A percentile compares a stretch with the other conserved stretches of the same genome.
These are phyloP conservation scores for Mustela nigripes DNA, from an alignment of 2,113 vertebrate genomes.

Conservation along the genomic window DNA sequence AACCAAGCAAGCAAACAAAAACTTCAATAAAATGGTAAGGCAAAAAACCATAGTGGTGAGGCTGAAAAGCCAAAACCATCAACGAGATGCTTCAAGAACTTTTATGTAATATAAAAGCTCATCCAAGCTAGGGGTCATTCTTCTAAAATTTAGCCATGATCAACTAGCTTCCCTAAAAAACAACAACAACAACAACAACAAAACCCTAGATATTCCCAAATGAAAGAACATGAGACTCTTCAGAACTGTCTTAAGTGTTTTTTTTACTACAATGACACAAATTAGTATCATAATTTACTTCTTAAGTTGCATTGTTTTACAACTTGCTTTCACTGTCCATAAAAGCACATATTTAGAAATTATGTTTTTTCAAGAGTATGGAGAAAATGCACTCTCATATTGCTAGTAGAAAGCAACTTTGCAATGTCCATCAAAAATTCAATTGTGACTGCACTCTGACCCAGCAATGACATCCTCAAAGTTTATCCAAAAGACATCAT, in stretches of 20 bases:
- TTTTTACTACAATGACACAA: neutral
- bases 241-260: neutral
- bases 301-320: neutral
- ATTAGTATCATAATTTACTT: slow-evolving; percentile 22
- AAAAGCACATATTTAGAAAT: neutral
- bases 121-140: neutral
- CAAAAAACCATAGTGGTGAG: neutral
- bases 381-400: neutral
- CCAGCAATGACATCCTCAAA: slow-evolving; percentile 5
- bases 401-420: neutral
- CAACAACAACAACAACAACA: neutral
- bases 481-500: neutral
- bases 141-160: slow-evolving; percentile 33
- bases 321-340: neutral
- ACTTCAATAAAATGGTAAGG: neutral
- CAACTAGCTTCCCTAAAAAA: neutral
- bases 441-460: neutral
- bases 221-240: neutral
- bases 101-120: neutral
- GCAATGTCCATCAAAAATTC: neutral
- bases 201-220: neutral
- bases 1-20: neutral
- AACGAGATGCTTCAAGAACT: neutral
- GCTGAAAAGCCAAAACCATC: neutral
- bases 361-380: neutral